Percentiles rank a stretch among this genome's conserved stretches.
phyloP scores from a whole-genome alignment of 2,113 vertebrate genomes.

The Phylloscopus whistleri region DNA sequence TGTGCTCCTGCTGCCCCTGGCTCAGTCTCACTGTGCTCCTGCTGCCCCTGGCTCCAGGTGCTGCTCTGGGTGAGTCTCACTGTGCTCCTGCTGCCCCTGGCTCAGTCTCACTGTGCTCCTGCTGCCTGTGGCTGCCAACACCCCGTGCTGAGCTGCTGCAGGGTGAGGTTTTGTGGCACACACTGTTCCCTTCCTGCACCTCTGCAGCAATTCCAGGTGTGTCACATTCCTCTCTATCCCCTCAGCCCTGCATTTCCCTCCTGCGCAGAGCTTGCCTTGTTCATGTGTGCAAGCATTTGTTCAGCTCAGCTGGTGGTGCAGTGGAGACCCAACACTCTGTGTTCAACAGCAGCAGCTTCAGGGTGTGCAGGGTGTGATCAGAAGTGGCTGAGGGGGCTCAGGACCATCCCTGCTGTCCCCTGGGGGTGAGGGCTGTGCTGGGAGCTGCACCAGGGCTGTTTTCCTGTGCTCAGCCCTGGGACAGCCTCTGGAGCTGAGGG shows the following conservation, averaged over 20 bases:
- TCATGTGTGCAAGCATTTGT: not conserved
- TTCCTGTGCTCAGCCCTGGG: rapidly evolving
- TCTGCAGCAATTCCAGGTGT: not conserved
- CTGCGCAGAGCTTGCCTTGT: not conserved
- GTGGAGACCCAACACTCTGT: not conserved
- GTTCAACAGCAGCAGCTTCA: not conserved
- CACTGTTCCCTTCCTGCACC: not conserved
- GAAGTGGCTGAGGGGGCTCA: not conserved
- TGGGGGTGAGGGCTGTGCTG: not conserved
- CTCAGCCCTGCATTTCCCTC: not conserved
- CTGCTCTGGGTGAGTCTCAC: not conserved
- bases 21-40: not conserved
- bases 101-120: not conserved
- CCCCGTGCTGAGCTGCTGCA: not conserved
- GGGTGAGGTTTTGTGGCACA: not conserved
- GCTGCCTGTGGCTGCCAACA: not conserved
- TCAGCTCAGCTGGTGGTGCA: not conserved
- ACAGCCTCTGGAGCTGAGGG: not conserved
- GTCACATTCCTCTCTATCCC: rapidly evolving
- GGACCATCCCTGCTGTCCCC: not conserved
- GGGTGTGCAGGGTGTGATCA: not conserved
- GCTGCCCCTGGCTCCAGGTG: not conserved
- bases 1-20: no score
- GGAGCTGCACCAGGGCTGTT: not conserved
- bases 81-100: no score